Evolutionary conservation across 1,140 invertebrate genomes (phyloP).

Genomic region (Trichogramma pretiosum): DNA sequence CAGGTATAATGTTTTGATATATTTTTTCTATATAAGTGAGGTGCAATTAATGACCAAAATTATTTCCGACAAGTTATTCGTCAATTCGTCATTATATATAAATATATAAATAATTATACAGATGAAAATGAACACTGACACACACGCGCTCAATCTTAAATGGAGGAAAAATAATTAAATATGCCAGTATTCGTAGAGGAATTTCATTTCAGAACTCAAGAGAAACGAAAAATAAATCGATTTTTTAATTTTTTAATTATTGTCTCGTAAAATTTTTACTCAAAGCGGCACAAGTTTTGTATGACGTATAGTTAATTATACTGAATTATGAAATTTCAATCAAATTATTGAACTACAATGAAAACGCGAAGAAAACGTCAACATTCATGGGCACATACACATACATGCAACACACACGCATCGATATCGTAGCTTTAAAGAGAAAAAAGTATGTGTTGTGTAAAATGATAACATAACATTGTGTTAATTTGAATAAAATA

Average conservation of each 20-base stretch:
- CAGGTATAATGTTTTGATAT: too few relatives aligned
- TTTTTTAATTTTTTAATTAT: slow-evolving; percentile 2
- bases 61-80: too few relatives aligned
- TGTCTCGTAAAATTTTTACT: slow-evolving; percentile 2
- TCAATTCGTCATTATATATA: too few relatives aligned
- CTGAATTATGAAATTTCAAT: slow-evolving; percentile 5
- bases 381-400: slow-evolving; percentile 5
- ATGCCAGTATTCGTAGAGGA: too few relatives aligned
- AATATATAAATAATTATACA: too few relatives aligned
- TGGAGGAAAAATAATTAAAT: too few relatives aligned
- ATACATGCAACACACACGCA: slow-evolving; percentile 4
- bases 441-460: slow-evolving; percentile 12
- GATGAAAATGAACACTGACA: too few relatives aligned
- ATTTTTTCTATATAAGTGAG: too few relatives aligned
- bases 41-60: too few relatives aligned
- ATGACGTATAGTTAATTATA: neutral
- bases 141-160: too few relatives aligned
- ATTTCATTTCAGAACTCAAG: too few relatives aligned
- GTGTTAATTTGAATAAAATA: slow-evolving; percentile 17
- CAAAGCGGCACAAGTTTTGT: neutral
- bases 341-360: slow-evolving; percentile 8
- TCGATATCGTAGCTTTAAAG: slow-evolving; percentile 5
- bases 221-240: neutral
- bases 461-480: slow-evolving; percentile 16
- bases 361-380: neutral